These are phyloP conservation scores for Pogonophryne albipinna DNA, from an alignment of 2,797 vertebrate species.

Conservation along the genomic window DNA sequence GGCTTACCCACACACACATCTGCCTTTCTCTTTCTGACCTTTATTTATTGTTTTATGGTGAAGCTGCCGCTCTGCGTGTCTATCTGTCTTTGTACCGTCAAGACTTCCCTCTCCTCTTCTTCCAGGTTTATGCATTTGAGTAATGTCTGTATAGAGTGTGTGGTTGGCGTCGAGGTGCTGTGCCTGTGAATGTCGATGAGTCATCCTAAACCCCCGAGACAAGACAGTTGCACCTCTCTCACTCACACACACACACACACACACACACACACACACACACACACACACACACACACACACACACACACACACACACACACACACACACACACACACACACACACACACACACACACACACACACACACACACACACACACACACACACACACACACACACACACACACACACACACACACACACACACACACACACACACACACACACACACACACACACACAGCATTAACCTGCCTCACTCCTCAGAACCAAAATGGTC, in stretches of 20 bases:
- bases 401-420: slow-evolving; percentile 11
- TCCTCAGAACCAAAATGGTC: slow-evolving; percentile 53
- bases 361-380: slow-evolving; percentile 11
- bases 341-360: background rate
- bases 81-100: slow-evolving; percentile 37
- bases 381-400: no score
- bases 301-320: background rate
- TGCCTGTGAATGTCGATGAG: slow-evolving; percentile 76
- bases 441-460: slow-evolving; percentile 9
- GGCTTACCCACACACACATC: slow-evolving; percentile 14
- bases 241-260: background rate
- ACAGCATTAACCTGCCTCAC: slow-evolving; percentile 38
- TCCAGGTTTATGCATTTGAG: slow-evolving; percentile 39
- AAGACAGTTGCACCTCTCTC: slow-evolving; percentile 46
- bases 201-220: slow-evolving; percentile 75
- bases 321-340: slow-evolving; percentile 5
- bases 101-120: slow-evolving; percentile 37
- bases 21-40: slow-evolving; percentile 63
- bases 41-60: slow-evolving; percentile 65
- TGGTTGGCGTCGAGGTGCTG: slow-evolving; percentile 41
- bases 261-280: background rate
- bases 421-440: background rate
- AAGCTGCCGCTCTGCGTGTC: slow-evolving; percentile 30
- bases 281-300: slow-evolving; percentile 4
- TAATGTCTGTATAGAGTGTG: slow-evolving; percentile 38